These are phyloP conservation scores for Berghia stephanieae DNA, from an alignment of 1,140 invertebrate species.

Conservation along the genomic window DNA sequence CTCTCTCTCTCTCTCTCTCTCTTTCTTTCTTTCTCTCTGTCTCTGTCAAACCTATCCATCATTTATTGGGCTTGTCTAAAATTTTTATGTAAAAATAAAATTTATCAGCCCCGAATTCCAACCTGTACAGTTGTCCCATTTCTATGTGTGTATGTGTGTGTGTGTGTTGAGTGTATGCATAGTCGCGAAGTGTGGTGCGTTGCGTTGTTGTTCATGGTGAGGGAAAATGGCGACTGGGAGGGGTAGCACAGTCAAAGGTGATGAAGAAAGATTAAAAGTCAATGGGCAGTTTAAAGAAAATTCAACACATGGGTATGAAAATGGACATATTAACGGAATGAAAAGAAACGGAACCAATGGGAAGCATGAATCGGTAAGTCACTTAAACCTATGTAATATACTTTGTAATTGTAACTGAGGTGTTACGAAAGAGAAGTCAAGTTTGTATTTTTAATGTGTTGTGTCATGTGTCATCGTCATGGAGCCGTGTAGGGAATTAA, in stretches of 20 bases:
- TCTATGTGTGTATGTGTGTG: not conserved
- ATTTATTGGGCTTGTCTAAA: not conserved
- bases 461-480: not conserved
- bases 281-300: not conserved
- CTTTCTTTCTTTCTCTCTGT: not conserved
- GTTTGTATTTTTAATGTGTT: not conserved
- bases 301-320: not conserved
- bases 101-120: not conserved
- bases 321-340: slow-evolving; percentile 31
- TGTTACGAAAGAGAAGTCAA: not conserved
- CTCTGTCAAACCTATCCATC: not conserved
- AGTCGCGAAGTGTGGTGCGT: not conserved
- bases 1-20: not conserved
- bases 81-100: not conserved
- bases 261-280: not conserved
- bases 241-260: slow-evolving; percentile 18
- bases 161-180: not conserved
- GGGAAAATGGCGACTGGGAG: slow-evolving; percentile 37
- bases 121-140: not conserved
- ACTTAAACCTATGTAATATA: not conserved
- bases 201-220: not conserved
- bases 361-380: slow-evolving; percentile 31
- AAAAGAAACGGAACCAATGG: slow-evolving; percentile 27
- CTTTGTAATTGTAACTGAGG: not conserved
- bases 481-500: not conserved